Base-by-base conservation (phyloP, 2,888 invertebrate species). In the Trichogramma dendrolimi region DNA sequence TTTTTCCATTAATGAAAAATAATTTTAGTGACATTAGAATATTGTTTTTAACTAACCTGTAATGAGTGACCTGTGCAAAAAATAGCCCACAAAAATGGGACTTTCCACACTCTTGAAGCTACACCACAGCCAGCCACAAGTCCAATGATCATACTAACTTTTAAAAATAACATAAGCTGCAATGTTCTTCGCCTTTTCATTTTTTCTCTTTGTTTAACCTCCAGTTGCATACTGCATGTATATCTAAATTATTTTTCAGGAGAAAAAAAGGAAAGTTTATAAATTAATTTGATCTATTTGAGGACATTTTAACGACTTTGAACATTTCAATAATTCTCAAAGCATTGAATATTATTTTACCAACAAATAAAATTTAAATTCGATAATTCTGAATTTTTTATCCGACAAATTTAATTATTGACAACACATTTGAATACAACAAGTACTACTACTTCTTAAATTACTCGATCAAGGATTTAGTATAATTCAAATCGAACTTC, bases 181-280 rank as follows among this genome's bases (percentile, higher is more conserved):
- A 86, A 75, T 44, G 82, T 80, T 66, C 85, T 80, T 68, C 84
- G 81, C 67, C 83, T 80, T 58, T 83, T 82, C 83, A 86, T 83
- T 75, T 85, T 85, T 70, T 84, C 83, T 50, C 85, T 81, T 50
- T 83, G 81, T 70, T 83, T 82, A 63, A 83, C 80, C 68, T 85
- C 85, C 64, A 84, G 76, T 70, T 85, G 85, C 81, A 85, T 82
- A 68, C 83, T 83, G 72, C 84, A 83, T 47, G 84, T 83, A 73
- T 84, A 83, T 69, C 84, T 38, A 52, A 46, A 38, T 38, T 50
- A 14, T 27, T 14, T 14, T 50, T 11, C 38, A 27, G 4, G 50
- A 5, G 5, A 27, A 50, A 50, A 11, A 5, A 27, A 50, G 6
- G 8, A 50, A 50, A 50, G 5, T 52, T 52, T 52, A 39, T 6